A percentile compares a stretch with the other conserved stretches of the same genome.
Evolutionary conservation across 2,113 vertebrate genomes (phyloP).

Genomic region (Progne subis): DNA sequence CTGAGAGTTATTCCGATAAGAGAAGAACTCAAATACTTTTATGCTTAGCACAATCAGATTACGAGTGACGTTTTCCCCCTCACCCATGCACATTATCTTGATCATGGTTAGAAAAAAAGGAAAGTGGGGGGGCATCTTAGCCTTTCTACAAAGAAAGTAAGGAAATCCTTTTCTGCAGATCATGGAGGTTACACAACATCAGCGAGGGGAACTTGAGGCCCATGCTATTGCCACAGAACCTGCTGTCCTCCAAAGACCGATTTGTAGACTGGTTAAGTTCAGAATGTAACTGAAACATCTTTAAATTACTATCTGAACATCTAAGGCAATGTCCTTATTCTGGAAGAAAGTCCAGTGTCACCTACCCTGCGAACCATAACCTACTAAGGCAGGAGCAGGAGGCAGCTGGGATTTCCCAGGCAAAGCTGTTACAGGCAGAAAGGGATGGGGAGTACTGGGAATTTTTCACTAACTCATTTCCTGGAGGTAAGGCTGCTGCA

Average conservation of each 20-base stretch:
- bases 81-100: neutral
- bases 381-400: neutral
- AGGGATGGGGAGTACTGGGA: neutral
- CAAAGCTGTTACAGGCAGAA: accelerated
- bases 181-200: neutral
- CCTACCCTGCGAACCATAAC: neutral
- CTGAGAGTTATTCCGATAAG: neutral
- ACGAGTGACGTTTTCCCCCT: accelerated
- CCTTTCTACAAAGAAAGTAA: neutral
- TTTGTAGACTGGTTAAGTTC: neutral
- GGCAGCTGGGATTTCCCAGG: neutral
- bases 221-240: neutral
- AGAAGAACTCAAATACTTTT: neutral
- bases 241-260: neutral
- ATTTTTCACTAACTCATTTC: neutral
- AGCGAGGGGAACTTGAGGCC: neutral
- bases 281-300: neutral
- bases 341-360: neutral
- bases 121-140: neutral
- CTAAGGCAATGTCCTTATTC: neutral
- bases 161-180: neutral
- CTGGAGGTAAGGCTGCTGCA: neutral
- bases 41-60: neutral
- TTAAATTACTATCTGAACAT: neutral
- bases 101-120: accelerated